Percentiles rank a stretch among this genome's conserved stretches.
These are phyloP conservation scores for Corydoras maculifer DNA, from an alignment of 2,113 vertebrate species.

Conservation along the genomic window DNA sequence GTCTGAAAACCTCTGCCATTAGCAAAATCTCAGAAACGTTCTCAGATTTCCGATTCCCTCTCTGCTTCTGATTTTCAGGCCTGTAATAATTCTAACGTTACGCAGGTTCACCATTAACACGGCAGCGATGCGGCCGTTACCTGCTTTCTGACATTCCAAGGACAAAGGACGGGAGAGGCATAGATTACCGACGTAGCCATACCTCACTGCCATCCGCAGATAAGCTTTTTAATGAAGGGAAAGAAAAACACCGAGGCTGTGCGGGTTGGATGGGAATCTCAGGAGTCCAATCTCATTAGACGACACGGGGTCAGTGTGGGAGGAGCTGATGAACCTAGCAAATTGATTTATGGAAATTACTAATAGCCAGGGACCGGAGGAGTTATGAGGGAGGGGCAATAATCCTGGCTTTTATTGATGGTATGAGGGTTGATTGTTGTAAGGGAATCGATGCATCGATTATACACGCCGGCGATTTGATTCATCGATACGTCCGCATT, in stretches of 20 bases:
- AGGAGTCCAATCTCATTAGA: neutral
- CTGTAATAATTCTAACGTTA: no score
- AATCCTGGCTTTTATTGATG: neutral
- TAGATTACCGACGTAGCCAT: neutral
- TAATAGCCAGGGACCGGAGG: neutral
- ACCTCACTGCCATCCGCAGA: constrained; percentile 3
- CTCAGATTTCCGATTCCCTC: no score
- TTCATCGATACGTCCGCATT: no score
- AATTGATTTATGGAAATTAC: constrained; percentile 14
- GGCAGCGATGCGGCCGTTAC: neutral
- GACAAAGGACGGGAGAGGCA: constrained; percentile 1
- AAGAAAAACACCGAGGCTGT: neutral
- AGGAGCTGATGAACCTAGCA: constrained; percentile 2
- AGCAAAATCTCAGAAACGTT: no score
- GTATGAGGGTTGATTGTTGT: no score
- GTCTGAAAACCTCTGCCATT: no score
- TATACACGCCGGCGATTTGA: no score
- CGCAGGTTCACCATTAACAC: neutral
- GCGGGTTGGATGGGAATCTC: no score
- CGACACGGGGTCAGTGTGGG: neutral
- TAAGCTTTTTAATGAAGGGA: neutral
- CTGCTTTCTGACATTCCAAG: constrained; percentile 11
- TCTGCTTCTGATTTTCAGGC: no score
- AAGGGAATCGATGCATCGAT: no score
- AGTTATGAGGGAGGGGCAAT: neutral